Evolutionary conservation across 1,140 invertebrate genomes (phyloP), one percentile per base, ranked within the genome.

Genomic region (Neodiprion pinetum): DNA sequence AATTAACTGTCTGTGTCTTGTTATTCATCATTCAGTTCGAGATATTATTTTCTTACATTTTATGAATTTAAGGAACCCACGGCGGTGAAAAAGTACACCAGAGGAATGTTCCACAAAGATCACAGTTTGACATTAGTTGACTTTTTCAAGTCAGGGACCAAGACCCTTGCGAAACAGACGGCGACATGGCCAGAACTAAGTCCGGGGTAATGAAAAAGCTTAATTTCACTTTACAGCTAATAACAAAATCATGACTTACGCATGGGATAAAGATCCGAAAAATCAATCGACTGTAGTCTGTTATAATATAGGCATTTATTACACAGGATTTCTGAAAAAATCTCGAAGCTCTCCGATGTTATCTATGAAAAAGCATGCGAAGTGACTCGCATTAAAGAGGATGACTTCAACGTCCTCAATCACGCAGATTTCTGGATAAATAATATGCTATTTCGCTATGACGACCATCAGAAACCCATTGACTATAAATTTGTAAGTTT

Each of bases 391-490:
- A 48, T 78, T 5, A 80, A 79, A 3, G 83, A 90, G 10, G 77
- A 85, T 3, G 85, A 90, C 12, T 92, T 92, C 73, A 87, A 89
- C 47, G 92, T 93, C 0, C 84, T 93, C 10, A 92, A 90, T 79
- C 93, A 93, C 67, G 92, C 92, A 7, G 93, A 93, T 79, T 86
- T 89, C 47, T 93, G 92, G 92, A 85, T 90, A 1, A 93, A 92
- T 75, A 94, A 94, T 77, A 91, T 93, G 83, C 82, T 94, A 77
- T 93, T 93, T 78, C 88, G 87, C 65, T 92, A 93, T 72, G 81
- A 91, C 71, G 75, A 86, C 0, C 69, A 84, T 0, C 83, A 84
- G 0, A 85, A 89, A 71, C 87, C 90, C 0, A 84, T 88, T 7
- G 83, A 88, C 12, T 87, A 91, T 5, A 90, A 90, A 80, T 91